Percentiles rank a stretch among this genome's conserved stretches.
Conservation (phyloP, 2,888 invertebrate genomes). For the Tipula unca region DNA sequence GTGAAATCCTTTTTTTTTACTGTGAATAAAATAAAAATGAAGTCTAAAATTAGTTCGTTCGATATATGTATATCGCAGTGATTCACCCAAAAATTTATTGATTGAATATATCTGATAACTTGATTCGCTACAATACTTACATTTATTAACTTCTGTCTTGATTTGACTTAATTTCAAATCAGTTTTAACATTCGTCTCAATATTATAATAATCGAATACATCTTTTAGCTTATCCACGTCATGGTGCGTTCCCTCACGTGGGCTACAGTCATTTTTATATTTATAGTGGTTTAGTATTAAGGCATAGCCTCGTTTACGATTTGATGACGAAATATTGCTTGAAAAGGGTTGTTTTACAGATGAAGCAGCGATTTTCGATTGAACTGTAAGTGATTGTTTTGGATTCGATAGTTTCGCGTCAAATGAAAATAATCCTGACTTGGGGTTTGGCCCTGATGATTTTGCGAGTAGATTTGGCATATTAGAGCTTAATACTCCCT, state of each 20-base stretch:
- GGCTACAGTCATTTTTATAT: too few relatives aligned
- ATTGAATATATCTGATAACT: too few relatives aligned
- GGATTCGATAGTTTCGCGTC: background rate
- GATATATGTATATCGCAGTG: too few relatives aligned
- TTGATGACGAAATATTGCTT: too few relatives aligned
- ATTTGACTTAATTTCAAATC: too few relatives aligned
- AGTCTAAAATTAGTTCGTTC: background rate
- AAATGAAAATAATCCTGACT: background rate
- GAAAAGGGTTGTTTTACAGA: background rate
- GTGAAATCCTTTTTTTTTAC: conserved; percentile 34
- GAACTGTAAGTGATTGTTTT: background rate
- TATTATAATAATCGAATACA: conserved; percentile 32
- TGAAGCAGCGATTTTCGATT: background rate
- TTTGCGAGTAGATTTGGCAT: background rate
- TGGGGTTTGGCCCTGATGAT: background rate
- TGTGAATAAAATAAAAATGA: conserved; percentile 25
- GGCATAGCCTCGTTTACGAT: too few relatives aligned
- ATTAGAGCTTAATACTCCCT: background rate
- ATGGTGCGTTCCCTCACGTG: too few relatives aligned
- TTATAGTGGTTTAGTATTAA: too few relatives aligned
- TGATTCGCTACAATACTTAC: conserved; percentile 31
- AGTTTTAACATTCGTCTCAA: too few relatives aligned
- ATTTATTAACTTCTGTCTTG: too few relatives aligned
- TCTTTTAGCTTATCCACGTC: too few relatives aligned
- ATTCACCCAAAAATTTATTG: too few relatives aligned